A percentile compares a stretch with the other conserved stretches of the same genome.
Conservation (phyloP, 2,113 vertebrate genomes). For the Eira barbara region DNA sequence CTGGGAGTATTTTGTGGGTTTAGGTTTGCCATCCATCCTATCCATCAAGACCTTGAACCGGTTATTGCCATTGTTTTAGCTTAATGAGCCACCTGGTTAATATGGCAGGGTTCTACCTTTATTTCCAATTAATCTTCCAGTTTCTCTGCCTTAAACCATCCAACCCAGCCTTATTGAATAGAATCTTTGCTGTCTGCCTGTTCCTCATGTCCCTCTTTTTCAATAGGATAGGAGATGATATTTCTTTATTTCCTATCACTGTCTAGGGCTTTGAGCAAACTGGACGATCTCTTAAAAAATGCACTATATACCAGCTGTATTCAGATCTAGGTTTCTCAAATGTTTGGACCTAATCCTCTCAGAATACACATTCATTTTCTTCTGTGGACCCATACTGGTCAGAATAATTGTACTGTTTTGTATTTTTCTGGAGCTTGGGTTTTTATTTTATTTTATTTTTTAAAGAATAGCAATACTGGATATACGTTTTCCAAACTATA, state of each 20-base stretch:
- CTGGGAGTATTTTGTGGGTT: neutral
- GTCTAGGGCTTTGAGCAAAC: neutral
- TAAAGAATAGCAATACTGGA: neutral
- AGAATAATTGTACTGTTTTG: neutral
- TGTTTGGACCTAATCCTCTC: neutral
- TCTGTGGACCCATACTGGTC: neutral
- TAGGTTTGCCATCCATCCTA: neutral
- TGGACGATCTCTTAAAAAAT: neutral
- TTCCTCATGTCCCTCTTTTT: neutral
- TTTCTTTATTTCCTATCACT: neutral
- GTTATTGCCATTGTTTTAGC: neutral
- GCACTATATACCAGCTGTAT: neutral
- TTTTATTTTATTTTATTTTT: neutral
- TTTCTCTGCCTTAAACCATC: neutral
- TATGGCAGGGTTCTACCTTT: neutral
- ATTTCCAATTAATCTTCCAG: neutral
- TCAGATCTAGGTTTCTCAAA: neutral
- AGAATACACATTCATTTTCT: neutral
- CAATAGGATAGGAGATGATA: neutral
- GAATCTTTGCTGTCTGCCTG: neutral
- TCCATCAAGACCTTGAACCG: neutral
- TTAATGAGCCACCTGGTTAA: neutral
- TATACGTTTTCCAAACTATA: neutral
- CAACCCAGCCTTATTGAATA: neutral
- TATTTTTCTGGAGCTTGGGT: neutral